Evolutionary conservation across 2,797 vertebrate genomes (phyloP).

Genomic region (Tolypeutes matacus): DNA sequence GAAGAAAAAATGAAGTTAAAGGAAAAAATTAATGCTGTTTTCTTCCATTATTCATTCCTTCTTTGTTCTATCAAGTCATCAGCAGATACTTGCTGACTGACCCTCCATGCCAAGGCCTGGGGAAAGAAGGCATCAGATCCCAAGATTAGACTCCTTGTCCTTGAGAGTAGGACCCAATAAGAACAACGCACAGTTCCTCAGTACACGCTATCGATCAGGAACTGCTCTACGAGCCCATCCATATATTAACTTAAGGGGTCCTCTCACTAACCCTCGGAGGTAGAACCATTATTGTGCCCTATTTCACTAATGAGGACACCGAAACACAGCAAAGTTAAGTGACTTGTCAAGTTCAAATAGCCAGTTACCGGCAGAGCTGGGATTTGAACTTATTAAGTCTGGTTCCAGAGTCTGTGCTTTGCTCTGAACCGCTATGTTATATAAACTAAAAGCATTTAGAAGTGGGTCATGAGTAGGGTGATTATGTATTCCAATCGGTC

Average conservation of each 20-base stretch:
- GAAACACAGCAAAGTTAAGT: slow-evolving; percentile 10
- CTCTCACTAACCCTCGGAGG: not conserved
- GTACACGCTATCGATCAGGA: not conserved
- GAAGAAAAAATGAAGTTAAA: slow-evolving; percentile 30
- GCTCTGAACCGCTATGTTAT: not conserved
- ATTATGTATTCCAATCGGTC: not conserved
- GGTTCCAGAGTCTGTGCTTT: slow-evolving; percentile 9
- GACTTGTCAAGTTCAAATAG: not conserved
- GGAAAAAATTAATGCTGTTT: not conserved
- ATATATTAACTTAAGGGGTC: not conserved
- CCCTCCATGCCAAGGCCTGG: not conserved
- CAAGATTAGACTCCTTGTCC: not conserved
- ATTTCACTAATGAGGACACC: not conserved
- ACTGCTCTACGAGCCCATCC: not conserved
- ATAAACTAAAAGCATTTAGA: not conserved
- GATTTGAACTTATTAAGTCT: slow-evolving; percentile 49
- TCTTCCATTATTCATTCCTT: not conserved
- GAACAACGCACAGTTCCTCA: not conserved
- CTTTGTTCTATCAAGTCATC: not conserved
- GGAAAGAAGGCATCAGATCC: not conserved
- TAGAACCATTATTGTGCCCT: not conserved
- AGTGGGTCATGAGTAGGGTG: slow-evolving; percentile 15
- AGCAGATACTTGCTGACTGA: not conserved
- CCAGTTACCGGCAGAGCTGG: slow-evolving; percentile 5
- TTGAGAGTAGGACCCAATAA: not conserved